A percentile compares a stretch with the other conserved stretches of the same genome.
Conservation (phyloP, 2,113 vertebrate species). For the Pteropus alecto region DNA sequence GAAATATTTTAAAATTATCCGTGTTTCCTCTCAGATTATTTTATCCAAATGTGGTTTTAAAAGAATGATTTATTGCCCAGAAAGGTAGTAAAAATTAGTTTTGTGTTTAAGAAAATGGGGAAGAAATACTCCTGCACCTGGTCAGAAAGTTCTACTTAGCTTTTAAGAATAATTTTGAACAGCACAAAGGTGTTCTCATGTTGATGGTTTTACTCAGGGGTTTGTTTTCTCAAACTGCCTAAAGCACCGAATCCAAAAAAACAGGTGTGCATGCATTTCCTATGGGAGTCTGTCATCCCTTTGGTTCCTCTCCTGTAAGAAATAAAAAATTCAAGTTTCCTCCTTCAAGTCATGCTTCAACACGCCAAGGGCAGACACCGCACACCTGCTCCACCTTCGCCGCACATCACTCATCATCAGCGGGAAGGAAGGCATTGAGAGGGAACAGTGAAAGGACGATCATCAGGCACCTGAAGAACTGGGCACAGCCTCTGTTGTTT, state of each 20-base stretch:
- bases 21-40: not conserved
- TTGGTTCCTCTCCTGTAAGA: constrained; percentile 16
- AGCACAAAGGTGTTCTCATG: constrained; percentile 27
- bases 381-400: constrained; percentile 25
- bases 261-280: constrained; percentile 52
- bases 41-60: not conserved
- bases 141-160: not conserved
- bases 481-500: not conserved
- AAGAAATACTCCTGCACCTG: not conserved
- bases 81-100: constrained; percentile 14
- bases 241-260: not conserved
- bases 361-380: not conserved
- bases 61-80: not conserved
- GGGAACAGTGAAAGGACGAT: not conserved
- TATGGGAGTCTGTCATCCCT: constrained; percentile 60
- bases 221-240: constrained; percentile 55
- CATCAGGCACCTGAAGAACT: not conserved
- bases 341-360: constrained; percentile 59
- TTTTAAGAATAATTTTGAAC: constrained; percentile 5
- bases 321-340: constrained; percentile 38
- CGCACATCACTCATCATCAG: not conserved
- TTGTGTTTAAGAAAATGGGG: not conserved
- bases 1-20: not conserved
- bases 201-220: constrained; percentile 25
- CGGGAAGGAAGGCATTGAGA: not conserved